Conservation (phyloP, 30 jellyfish, hydroid and myxozoan species). For the Hydra vulgaris region DNA sequence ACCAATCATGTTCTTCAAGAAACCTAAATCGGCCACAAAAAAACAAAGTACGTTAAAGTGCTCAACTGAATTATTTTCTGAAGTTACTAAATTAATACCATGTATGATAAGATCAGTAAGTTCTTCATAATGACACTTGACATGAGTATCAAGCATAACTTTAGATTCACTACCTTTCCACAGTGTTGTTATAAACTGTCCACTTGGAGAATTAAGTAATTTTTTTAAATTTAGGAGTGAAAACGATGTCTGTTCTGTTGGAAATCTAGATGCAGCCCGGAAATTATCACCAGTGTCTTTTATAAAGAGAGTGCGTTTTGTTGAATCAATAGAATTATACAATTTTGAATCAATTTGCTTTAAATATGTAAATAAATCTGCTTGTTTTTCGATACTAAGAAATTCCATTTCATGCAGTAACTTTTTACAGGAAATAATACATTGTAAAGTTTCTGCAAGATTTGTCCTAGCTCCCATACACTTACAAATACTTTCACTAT, state of each 20-base stretch:
- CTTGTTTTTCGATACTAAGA: not conserved
- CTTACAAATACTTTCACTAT: not conserved
- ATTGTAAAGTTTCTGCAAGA: constrained; percentile 16
- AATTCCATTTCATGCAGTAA: not conserved
- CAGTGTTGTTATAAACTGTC: constrained; percentile 9
- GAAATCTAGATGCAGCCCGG: constrained; percentile 12
- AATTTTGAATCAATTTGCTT: not conserved
- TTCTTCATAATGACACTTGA: not conserved
- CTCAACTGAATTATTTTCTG: not conserved
- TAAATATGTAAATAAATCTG: not conserved
- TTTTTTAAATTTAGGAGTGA: constrained; percentile 1
- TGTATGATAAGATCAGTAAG: not conserved
- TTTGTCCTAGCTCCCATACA: constrained; percentile 18
- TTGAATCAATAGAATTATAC: not conserved
- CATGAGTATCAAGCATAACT: not conserved
- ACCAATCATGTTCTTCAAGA: constrained; percentile 13
- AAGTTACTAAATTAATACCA: constrained; percentile 13
- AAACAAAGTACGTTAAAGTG: constrained; percentile 12
- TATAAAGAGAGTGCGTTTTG: constrained; percentile 12
- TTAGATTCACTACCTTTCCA: constrained; percentile 11
- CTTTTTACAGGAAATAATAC: constrained; percentile 12
- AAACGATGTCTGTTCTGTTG: constrained; percentile 17
- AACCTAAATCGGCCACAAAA: constrained; percentile 16
- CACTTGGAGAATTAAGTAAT: constrained; percentile 1
- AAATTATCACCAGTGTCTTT: constrained; percentile 22